Percentiles rank a stretch among this genome's conserved stretches.
Conservation (phyloP, 2,888 invertebrate species). For the Boloria selene region DNA sequence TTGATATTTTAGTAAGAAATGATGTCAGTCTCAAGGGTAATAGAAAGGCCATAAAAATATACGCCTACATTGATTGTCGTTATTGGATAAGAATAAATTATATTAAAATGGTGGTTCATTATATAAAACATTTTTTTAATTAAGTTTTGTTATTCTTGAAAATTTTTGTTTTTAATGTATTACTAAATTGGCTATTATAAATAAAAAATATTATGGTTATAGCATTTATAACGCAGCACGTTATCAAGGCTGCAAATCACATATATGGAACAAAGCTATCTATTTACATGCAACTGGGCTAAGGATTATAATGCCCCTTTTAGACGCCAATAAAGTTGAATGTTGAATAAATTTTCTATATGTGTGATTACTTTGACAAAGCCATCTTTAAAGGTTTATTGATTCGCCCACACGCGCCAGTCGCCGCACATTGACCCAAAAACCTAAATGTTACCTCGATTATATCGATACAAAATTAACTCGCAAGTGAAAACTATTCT, state of each 20-base stretch:
- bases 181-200: not conserved
- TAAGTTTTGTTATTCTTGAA: too few species aligned
- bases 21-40: too few species aligned
- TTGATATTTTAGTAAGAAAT: too few species aligned
- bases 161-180: not conserved
- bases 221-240: constrained; percentile 3
- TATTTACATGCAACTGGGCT: constrained; percentile 15
- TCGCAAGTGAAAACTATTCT: not conserved
- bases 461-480: constrained; percentile 1
- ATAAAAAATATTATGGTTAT: constrained; percentile 9
- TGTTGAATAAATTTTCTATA: constrained; percentile 3
- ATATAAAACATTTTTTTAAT: too few species aligned
- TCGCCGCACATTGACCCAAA: constrained; percentile 11
- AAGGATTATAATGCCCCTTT: constrained; percentile 4
- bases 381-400: constrained; percentile 8
- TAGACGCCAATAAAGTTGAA: constrained; percentile 6
- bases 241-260: constrained; percentile 8
- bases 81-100: too few species aligned
- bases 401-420: constrained; percentile 1
- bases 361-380: not conserved
- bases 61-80: too few species aligned
- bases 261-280: constrained; percentile 11
- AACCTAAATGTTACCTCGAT: constrained; percentile 21
- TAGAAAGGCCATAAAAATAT: too few species aligned
- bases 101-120: too few species aligned